phyloP scores from a whole-genome alignment of 2,113 vertebrate species.

The Cinclus mexicanus region DNA sequence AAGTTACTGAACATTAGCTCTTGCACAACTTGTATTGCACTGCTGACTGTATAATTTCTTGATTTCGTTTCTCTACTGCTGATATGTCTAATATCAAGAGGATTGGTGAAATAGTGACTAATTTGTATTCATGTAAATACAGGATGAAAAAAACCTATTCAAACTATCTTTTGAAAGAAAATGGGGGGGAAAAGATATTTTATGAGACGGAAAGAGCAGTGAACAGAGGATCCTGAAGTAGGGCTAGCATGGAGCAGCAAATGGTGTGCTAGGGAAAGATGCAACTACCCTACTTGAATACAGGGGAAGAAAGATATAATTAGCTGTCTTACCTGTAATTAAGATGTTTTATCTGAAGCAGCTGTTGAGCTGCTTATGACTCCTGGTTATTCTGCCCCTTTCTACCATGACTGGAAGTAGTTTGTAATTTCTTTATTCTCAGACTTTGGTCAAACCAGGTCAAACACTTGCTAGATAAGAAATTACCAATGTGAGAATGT shows the following conservation, averaged over 20 bases:
- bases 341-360: slow-evolving; percentile 29
- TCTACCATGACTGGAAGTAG: background rate
- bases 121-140: background rate
- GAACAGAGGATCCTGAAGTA: background rate
- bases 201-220: background rate
- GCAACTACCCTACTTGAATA: background rate
- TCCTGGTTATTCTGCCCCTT: slow-evolving; percentile 8
- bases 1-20: background rate
- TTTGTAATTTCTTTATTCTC: background rate
- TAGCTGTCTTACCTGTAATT: slow-evolving; percentile 32
- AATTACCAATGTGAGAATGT: background rate
- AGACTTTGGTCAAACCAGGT: background rate
- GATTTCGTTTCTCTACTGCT: background rate
- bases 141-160: background rate
- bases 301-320: background rate
- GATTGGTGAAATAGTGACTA: background rate
- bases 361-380: slow-evolving; percentile 1
- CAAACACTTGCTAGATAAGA: slow-evolving; percentile 4
- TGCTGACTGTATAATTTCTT: background rate
- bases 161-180: background rate
- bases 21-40: background rate
- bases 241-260: background rate
- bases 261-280: background rate
- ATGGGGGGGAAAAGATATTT: background rate
- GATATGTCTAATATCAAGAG: background rate